Evolutionary conservation across 2,113 vertebrate species (phyloP).

Genomic region (Oophaga pumilio): DNA sequence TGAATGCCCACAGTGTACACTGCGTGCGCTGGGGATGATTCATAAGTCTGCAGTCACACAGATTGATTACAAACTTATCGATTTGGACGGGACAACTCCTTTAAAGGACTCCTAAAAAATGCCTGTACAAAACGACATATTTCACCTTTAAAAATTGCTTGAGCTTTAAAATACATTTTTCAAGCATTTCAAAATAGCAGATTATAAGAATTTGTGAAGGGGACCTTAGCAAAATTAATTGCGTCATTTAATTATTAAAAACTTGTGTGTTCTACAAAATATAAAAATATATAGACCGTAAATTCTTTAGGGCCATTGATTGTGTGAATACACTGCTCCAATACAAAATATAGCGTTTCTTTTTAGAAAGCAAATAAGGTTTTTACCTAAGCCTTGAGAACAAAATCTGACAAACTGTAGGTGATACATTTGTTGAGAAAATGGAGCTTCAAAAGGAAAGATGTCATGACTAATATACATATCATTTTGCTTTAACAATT

Average conservation of each 20-base stretch:
- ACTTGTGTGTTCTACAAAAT: background rate
- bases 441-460: constrained; percentile 45
- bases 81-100: no score
- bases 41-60: no score
- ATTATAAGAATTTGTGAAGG: no score
- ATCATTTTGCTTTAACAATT: constrained; percentile 41
- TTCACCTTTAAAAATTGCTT: no score
- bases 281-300: background rate
- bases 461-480: constrained; percentile 38
- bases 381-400: constrained; percentile 34
- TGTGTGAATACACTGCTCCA: background rate
- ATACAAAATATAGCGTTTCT: background rate
- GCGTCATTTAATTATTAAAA: background rate
- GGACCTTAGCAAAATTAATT: background rate
- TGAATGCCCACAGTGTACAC: no score
- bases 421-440: constrained; percentile 51
- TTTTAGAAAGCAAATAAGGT: constrained; percentile 22
- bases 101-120: no score
- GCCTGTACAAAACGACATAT: no score
- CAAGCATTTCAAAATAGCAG: no score
- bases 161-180: no score
- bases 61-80: no score
- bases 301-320: background rate
- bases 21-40: no score
- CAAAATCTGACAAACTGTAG: constrained; percentile 47